Conservation (phyloP, 92 coral and sea anemone species). For the Zoanthus gigantus region DNA sequence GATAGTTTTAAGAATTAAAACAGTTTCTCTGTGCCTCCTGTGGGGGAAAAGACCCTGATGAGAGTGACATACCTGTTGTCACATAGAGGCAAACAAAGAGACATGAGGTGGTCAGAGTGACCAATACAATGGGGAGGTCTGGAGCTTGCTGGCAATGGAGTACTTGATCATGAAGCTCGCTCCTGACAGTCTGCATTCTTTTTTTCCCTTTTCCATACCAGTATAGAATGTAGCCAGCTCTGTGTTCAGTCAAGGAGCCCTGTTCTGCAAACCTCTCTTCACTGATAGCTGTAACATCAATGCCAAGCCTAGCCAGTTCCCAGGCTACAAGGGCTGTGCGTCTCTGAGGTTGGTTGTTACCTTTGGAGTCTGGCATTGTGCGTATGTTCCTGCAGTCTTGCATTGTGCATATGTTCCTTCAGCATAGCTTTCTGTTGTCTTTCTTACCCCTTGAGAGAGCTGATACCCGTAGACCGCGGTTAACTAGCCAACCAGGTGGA, state of each 20-base stretch:
- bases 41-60: too few relatives aligned
- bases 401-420: background rate
- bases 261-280: conserved; percentile 15
- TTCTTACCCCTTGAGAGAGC: background rate
- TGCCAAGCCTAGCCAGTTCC: conserved; percentile 29
- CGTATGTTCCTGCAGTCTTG: background rate
- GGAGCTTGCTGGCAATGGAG: conserved; percentile 7
- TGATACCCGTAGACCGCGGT: background rate
- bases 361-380: background rate
- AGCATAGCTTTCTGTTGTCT: too few relatives aligned
- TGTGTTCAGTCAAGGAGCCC: background rate
- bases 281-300: conserved; percentile 30
- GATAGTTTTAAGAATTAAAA: too few relatives aligned
- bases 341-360: conserved; percentile 11
- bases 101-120: background rate
- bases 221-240: conserved; percentile 50
- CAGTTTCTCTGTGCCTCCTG: too few relatives aligned
- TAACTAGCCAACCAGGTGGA: background rate
- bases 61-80: background rate
- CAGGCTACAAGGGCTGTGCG: conserved; percentile 29
- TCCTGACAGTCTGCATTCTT: conserved; percentile 32
- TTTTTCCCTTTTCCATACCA: conserved; percentile 28
- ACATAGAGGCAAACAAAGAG: background rate
- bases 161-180: conserved; percentile 17
- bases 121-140: background rate